Base-by-base conservation (phyloP, 2,888 invertebrate species). In the Orchestes rusci region DNA sequence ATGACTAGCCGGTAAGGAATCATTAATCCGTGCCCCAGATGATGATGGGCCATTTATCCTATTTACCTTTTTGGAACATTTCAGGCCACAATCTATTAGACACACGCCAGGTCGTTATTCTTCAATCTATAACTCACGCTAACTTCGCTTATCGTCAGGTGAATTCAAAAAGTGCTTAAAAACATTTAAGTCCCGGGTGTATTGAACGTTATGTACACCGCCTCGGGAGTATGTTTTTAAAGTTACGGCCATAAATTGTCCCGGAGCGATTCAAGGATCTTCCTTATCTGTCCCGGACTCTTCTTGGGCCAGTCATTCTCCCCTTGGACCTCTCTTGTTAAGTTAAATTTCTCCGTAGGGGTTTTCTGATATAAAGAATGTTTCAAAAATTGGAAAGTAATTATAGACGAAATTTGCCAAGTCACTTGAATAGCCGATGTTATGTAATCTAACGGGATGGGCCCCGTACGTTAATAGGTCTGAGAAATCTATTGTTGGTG, bases 241-340 rank as follows among this genome's bases (percentile, higher is more conserved):
- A 69, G 67, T 69, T 68, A 65, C 66, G 64, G 66, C 67, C 61
- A 69, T 69, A 69, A 69, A 69, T 69, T 66, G 67, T 66, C 66
- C 68, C 66, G 64, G 58, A 68, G 68, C 68, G 67, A 68, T 68
- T 67, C 69, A 62, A 65, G 66, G 64, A 67, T 67, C 64, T 65
- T 59, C 59, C 67, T 67, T 68, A 67, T 67, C 67, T 64, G 66
- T 64, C 59, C 64, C 61, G 59, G 63, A 60, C 63, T 60, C 64
- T 64, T 61, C 63, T 64, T 60, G 62, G 59, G 54, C 60, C 64
- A 52, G 59, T 57, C 46, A 46, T 48, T 50, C 28, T 51, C 36
- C 40, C 50, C 48, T 39, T 49, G 44, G 42, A 35, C 46, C 39
- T 47, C 49, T n/a, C 18, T 4, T n/a, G n/a, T n/a, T n/a, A n/a